A percentile compares a stretch with the other conserved stretches of the same genome.
phyloP scores from a whole-genome alignment of 2,113 vertebrate genomes.

The Paraplagusia blochii region DNA sequence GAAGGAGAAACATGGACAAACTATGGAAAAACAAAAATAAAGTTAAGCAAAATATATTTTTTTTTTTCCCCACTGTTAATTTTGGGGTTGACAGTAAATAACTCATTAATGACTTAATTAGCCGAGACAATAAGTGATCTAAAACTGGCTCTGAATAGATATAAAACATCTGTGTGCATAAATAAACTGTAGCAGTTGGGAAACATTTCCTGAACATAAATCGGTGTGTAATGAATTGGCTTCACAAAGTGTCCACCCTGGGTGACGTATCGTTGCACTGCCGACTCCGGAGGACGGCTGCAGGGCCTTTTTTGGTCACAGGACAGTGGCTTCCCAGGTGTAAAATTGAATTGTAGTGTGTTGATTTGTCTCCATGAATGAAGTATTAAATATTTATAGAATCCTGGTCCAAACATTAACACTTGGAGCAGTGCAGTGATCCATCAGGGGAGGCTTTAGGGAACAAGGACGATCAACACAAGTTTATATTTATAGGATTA shows the following conservation, averaged over 20 bases:
- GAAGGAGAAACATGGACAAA: too few relatives aligned
- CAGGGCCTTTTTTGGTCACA: slow-evolving; percentile 57
- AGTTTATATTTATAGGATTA: too few relatives aligned
- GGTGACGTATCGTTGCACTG: neutral
- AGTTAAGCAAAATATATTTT: too few relatives aligned
- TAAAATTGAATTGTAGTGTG: slow-evolving; percentile 36
- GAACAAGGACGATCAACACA: slow-evolving; percentile 54
- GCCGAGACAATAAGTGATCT: too few relatives aligned
- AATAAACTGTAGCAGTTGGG: neutral
- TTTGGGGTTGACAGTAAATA: too few relatives aligned
- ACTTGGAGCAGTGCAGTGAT: slow-evolving; percentile 44
- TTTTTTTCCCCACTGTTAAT: too few relatives aligned
- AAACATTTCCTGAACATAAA: neutral
- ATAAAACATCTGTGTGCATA: neutral
- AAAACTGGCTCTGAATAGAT: neutral
- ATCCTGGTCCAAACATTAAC: slow-evolving; percentile 59
- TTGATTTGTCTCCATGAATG: slow-evolving; percentile 41
- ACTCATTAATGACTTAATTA: too few relatives aligned
- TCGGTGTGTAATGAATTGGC: neutral
- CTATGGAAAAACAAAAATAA: too few relatives aligned
- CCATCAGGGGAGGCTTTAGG: slow-evolving; percentile 48
- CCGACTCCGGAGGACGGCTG: slow-evolving; percentile 12
- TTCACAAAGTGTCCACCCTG: slow-evolving; percentile 1
- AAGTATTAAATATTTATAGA: slow-evolving; percentile 67
- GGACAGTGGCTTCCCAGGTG: slow-evolving; percentile 20